Evolutionary conservation across 2,797 vertebrate genomes (phyloP), one percentile per base, ranked within the genome.

Genomic region (Margarornis squamiger): DNA sequence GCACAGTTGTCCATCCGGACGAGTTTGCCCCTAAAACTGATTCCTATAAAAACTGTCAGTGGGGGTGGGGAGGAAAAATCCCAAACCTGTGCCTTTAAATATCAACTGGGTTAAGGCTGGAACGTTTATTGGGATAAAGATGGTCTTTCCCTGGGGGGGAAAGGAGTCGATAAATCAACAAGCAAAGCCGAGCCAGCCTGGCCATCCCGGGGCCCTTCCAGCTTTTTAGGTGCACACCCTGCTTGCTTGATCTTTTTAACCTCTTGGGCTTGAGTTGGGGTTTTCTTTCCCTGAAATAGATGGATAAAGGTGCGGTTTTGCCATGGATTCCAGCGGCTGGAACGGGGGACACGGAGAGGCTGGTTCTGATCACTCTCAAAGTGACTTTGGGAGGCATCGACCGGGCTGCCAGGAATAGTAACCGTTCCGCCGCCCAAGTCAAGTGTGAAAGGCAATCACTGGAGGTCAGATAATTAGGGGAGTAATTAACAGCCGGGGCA

Each of bases 351-450:
- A 5, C 2, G 17, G 52, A 27, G 74, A 29, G 52, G 43, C 61
- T 7, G 66, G 43, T 71, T 34, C 43, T 4, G 9, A 20, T 51
- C 1, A 27, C 78, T 54, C 85, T 95, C 93, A 92, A 94, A 95
- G 96, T 97, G 91, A 96, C 97, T 92, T 97, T 97, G 97, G 82
- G 66, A 45, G 34, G 57, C 58, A 97, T 97, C 68, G 97, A 97
- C 68, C 68, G 12, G 59, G 59, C 86, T 89, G 96, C 91, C 88
- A 94, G 3, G 45, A 93, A 41, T 66, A 58, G 88, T 93, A n/a
- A 77, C 72, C 2, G 3, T 90, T 41, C 71, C 72, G 48, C 72
- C 22, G 7, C 14, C 91, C 77, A 72, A 93, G 75, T 76, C 81
- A 55, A 92, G 96, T 96, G 93, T 96, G 96, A 97, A 97, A 97